Evolutionary conservation across 2,113 vertebrate genomes (phyloP), one percentile per base, ranked within the genome.

Genomic region (Isurus oxyrinchus): DNA sequence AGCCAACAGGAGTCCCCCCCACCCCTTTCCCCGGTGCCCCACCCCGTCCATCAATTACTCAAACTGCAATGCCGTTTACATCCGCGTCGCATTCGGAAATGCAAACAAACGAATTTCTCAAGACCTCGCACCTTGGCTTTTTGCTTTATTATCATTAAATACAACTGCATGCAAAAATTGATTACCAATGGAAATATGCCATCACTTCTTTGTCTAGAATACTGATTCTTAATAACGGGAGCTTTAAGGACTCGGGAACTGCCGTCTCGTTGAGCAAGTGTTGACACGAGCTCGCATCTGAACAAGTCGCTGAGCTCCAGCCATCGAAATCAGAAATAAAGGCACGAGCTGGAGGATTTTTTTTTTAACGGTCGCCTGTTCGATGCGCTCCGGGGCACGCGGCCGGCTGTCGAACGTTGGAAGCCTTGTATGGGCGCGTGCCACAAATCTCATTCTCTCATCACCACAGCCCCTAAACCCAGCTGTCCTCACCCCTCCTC

Each of bases 291-390:
- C 53, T 55, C 87, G 87, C 53, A 57, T 27, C 53, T 57, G 49
- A 90, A 55, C 25, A 2, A 8, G 44, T 21, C 44, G 23, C 49
- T 57, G 87, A 61, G 27, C 35, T 63, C 11, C 13, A n/a, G 14
- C 35, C 7, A 3, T 14, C 90, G 5, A 16, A 14, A 10, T 53
- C 23, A 53, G 86, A 55, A 7, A 5, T 0, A 14, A 0, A 40
- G 57, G 87, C 87, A 3, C 86, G 86, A 31, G 86, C 55, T 19
- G 0, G 55, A 35, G 35, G 55, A 27, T 93, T 0, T n/a, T 55
- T 1, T 16, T 61, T 59, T 10, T 55, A 95, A 95, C 94, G 94
- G 94, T 72, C 94, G 40, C 67, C 63, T 72, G 66, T 95, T 95
- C 66, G 7, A 95, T 49, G 25, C 27, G n/a, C 93, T 94, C 8